phyloP scores from a whole-genome alignment of 2,888 invertebrate genomes.

The Athalia rosae region DNA sequence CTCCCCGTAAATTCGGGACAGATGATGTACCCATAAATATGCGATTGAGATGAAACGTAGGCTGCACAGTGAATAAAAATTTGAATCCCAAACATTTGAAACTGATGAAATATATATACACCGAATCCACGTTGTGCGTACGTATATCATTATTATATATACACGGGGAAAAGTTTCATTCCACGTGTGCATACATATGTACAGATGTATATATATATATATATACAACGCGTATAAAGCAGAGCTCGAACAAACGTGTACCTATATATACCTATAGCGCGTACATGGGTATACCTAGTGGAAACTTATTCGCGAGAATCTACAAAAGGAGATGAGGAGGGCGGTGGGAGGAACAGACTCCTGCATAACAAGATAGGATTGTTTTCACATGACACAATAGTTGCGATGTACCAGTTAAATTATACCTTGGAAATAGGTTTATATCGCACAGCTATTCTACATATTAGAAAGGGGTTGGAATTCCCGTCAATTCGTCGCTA shows the following conservation, averaged over 20 bases:
- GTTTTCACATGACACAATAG: constrained; percentile 32
- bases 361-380: constrained; percentile 35
- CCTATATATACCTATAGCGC: background rate
- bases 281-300: background rate
- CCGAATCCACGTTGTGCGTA: too few relatives aligned
- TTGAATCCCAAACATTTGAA: constrained; percentile 9
- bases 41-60: too few relatives aligned
- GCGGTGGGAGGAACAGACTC: too few relatives aligned
- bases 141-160: too few relatives aligned
- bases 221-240: background rate
- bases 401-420: constrained; percentile 10
- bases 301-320: too few relatives aligned
- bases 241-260: background rate
- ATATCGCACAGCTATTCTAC: too few relatives aligned
- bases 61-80: constrained; percentile 9
- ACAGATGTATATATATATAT: background rate
- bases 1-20: too few relatives aligned
- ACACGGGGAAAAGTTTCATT: background rate
- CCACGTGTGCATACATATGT: background rate
- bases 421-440: constrained; percentile 16
- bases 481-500: too few relatives aligned
- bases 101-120: too few relatives aligned
- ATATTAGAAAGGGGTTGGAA: background rate
- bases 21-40: too few relatives aligned
- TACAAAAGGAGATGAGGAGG: too few relatives aligned